A percentile compares a stretch with the other conserved stretches of the same genome.
Conservation (phyloP, 2,888 invertebrate genomes). For the Venusia cambrica region DNA sequence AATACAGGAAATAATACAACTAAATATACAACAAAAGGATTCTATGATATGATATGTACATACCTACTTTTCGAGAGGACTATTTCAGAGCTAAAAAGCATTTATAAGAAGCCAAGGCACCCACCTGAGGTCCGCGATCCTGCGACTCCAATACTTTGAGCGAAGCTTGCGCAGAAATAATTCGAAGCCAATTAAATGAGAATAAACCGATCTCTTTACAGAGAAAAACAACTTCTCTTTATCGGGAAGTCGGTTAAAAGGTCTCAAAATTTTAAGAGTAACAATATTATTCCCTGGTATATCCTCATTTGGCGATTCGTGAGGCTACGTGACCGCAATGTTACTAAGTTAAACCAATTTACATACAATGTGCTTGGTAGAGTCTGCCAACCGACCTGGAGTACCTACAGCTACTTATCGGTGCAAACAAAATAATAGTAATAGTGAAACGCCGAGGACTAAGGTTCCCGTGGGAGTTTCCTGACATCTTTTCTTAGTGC, state of each 20-base stretch:
- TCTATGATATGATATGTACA: no score
- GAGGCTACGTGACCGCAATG: slow-evolving; percentile 8
- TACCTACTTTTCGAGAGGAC: no score
- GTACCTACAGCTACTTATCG: slow-evolving; percentile 15
- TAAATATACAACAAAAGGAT: no score
- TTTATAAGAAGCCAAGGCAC: slow-evolving; percentile 34
- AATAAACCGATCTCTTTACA: slow-evolving; percentile 37
- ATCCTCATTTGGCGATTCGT: slow-evolving; percentile 27
- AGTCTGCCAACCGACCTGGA: slow-evolving; percentile 19
- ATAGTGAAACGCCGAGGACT: no score
- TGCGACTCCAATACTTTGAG: slow-evolving; percentile 72
- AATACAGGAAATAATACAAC: no score
- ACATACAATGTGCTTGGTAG: slow-evolving; percentile 17
- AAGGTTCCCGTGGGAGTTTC: no score
- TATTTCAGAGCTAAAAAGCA: background rate
- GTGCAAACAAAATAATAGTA: slow-evolving; percentile 20
- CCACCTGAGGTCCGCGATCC: slow-evolving; percentile 67
- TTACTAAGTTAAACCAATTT: slow-evolving; percentile 7
- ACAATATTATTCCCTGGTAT: slow-evolving; percentile 6
- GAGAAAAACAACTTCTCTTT: slow-evolving; percentile 7
- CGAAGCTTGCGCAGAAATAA: slow-evolving; percentile 79
- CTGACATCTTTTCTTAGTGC: no score
- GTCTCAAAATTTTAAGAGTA: background rate
- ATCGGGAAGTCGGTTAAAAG: background rate
- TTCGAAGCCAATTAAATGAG: slow-evolving; percentile 78